Evolutionary conservation across 1,140 invertebrate species (phyloP).

Genomic region (Bombus polaris): DNA sequence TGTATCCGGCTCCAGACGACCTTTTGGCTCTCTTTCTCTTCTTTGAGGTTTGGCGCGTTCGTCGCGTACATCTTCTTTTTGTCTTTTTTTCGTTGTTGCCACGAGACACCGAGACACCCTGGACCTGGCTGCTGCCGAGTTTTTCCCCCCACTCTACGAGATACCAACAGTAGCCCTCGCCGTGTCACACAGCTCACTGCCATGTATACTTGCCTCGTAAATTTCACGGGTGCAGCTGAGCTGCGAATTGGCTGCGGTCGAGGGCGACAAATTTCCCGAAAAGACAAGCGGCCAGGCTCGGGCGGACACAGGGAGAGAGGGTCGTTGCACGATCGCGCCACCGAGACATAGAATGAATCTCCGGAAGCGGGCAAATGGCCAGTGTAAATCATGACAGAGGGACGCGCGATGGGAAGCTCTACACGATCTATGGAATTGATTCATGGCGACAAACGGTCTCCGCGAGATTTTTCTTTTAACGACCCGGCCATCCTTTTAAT

Average conservation of each 20-base stretch:
- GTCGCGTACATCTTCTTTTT: not conserved
- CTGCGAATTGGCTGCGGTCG: constrained; percentile 37
- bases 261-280: constrained; percentile 44
- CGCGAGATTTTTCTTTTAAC: not conserved
- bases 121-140: not conserved
- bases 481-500: not conserved
- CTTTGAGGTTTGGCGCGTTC: constrained; percentile 20
- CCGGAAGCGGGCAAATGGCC: constrained; percentile 33
- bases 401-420: not conserved
- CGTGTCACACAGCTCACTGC: not conserved
- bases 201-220: constrained; percentile 11
- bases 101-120: not conserved
- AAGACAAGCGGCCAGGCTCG: constrained; percentile 2
- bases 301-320: not conserved
- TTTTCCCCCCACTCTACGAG: not conserved
- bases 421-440: constrained; percentile 25
- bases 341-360: constrained; percentile 11
- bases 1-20: constrained; percentile 31
- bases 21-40: not conserved
- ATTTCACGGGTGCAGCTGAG: constrained; percentile 44
- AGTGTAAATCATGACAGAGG: constrained; percentile 33
- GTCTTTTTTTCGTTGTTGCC: constrained; percentile 2
- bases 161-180: not conserved
- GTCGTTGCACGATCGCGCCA: not conserved
- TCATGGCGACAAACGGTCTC: not conserved